Conservation (phyloP, 2,113 vertebrate genomes). For the Sinocyclocheilus rhinocerous region DNA sequence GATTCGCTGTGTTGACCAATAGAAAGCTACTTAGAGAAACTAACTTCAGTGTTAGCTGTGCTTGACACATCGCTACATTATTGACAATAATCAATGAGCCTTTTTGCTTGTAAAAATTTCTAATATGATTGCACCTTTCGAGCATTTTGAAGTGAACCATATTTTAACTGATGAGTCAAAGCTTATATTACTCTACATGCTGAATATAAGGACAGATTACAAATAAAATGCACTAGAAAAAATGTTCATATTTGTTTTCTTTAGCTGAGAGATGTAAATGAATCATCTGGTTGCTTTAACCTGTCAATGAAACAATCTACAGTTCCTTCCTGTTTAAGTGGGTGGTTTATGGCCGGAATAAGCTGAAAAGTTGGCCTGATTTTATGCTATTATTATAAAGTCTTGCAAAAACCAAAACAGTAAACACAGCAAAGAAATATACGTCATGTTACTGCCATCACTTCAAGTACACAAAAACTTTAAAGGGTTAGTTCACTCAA, state of each 20-base stretch:
- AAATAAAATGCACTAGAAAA: neutral
- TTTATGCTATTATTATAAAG: neutral
- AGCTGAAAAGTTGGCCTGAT: neutral
- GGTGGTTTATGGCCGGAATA: neutral
- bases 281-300: neutral
- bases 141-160: neutral
- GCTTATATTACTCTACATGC: neutral
- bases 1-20: neutral
- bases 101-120: neutral
- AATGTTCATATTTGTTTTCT: neutral
- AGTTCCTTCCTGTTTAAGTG: neutral
- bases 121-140: neutral
- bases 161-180: neutral
- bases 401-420: neutral
- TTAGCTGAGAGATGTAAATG: neutral
- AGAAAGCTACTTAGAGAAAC: neutral
- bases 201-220: neutral
- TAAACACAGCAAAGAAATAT: neutral
- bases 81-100: neutral
- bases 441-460: neutral
- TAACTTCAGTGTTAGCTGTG: neutral
- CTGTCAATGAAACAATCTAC: neutral
- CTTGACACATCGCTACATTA: neutral
- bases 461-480: neutral
- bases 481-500: no score